These are phyloP conservation scores for Leptobrachium leishanense DNA, from an alignment of 2,113 vertebrate species.

Conservation along the genomic window DNA sequence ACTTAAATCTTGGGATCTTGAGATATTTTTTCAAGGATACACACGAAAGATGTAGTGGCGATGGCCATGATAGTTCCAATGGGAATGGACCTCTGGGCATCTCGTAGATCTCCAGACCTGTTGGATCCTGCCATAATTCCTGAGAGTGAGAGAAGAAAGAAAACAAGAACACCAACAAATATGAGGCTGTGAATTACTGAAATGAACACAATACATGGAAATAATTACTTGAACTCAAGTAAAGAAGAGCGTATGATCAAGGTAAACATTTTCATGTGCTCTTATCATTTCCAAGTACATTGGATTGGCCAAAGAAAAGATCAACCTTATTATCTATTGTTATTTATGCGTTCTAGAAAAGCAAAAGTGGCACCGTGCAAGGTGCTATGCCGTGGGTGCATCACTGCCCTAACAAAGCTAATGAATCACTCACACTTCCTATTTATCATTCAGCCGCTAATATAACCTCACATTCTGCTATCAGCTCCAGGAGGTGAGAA, in stretches of 20 bases:
- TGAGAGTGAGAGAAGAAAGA: constrained; percentile 57
- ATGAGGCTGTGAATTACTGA: too few relatives aligned
- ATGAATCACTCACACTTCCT: background rate
- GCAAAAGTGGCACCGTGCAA: too few relatives aligned
- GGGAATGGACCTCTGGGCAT: constrained; percentile 97
- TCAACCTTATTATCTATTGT: too few relatives aligned
- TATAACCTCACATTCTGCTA: background rate
- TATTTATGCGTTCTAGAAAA: too few relatives aligned
- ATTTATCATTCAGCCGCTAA: background rate
- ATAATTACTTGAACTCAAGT: too few relatives aligned
- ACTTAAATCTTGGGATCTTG: background rate
- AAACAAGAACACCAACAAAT: background rate
- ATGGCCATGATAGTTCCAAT: constrained; percentile 95
- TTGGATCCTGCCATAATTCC: constrained; percentile 99
- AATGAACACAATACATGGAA: too few relatives aligned
- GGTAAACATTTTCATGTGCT: too few relatives aligned
- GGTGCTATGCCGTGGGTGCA: background rate
- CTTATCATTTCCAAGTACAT: too few relatives aligned
- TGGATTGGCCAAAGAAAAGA: too few relatives aligned
- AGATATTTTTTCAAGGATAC: constrained; percentile 79
- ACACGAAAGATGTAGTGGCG: constrained; percentile 92
- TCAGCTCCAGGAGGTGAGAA: background rate
- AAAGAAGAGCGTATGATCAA: too few relatives aligned
- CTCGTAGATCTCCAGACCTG: constrained; percentile 93
- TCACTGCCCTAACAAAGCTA: background rate